These are phyloP conservation scores for Acleris laterana DNA, from an alignment of 2,888 invertebrate species.

Conservation along the genomic window DNA sequence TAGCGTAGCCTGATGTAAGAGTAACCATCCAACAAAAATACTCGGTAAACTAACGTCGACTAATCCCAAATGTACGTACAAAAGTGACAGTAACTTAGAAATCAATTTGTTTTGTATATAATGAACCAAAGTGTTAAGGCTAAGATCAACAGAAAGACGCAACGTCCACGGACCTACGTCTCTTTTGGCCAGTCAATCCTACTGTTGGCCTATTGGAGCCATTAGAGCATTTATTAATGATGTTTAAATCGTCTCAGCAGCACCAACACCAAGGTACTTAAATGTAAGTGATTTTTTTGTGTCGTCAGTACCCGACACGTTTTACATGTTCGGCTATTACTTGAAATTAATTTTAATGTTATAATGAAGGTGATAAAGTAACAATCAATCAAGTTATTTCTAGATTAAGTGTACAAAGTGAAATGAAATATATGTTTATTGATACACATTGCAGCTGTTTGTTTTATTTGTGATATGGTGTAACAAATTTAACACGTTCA, in stretches of 20 bases:
- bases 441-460: conserved; percentile 31
- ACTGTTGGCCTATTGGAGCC: too few species aligned
- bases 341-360: conserved; percentile 30
- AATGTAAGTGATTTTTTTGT: conserved; percentile 45
- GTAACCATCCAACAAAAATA: conserved; percentile 55
- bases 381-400: conserved; percentile 26
- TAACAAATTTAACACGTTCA: too few species aligned
- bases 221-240: conserved; percentile 68
- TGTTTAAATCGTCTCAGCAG: conserved; percentile 56
- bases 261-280: conserved; percentile 69
- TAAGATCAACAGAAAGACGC: too few species aligned
- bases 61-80: conserved; percentile 49
- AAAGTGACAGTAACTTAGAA: conserved; percentile 55
- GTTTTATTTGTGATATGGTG: conserved; percentile 15
- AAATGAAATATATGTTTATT: conserved; percentile 31
- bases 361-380: conserved; percentile 23
- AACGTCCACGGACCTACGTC: too few species aligned
- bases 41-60: conserved; percentile 44
- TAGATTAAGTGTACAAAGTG: conserved; percentile 39
- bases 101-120: conserved; percentile 44
- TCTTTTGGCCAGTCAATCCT: too few species aligned
- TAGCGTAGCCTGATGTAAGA: conserved; percentile 58
- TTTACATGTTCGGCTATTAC: conserved; percentile 28
- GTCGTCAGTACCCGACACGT: conserved; percentile 38
- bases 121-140: conserved; percentile 44